Conservation (phyloP, 2,797 vertebrate genomes). For the Schizopygopsis pylzovi region DNA sequence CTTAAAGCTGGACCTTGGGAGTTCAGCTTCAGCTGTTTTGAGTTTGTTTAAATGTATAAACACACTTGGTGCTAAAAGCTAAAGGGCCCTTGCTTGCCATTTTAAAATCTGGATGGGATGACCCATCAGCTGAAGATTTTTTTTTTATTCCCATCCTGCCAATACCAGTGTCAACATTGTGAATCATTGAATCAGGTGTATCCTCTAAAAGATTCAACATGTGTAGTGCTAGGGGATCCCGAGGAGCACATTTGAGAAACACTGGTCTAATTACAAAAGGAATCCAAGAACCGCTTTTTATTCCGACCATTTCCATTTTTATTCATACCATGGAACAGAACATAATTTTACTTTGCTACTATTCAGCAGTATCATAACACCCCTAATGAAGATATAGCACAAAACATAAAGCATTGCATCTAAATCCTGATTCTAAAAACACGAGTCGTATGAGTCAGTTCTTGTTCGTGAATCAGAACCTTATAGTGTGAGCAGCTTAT, state of each 20-base stretch:
- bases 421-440: neutral
- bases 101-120: neutral
- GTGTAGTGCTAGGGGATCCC: neutral
- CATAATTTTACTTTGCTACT: neutral
- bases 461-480: neutral
- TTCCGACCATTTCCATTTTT: slow-evolving; percentile 18
- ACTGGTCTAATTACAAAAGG: neutral
- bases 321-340: slow-evolving; percentile 14
- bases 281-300: neutral
- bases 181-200: neutral
- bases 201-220: neutral
- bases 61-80: neutral
- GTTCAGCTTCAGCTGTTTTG: neutral
- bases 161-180: neutral
- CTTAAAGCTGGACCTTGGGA: neutral
- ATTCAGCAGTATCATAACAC: neutral
- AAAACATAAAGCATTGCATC: neutral
- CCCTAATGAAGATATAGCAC: neutral
- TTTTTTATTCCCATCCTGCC: neutral
- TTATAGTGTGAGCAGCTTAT: neutral
- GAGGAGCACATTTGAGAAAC: neutral
- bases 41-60: neutral
- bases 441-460: neutral
- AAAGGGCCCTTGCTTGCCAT: neutral
- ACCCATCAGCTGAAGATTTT: neutral